Evolutionary conservation across 1,140 invertebrate species (phyloP), one percentile per base, ranked within the genome.

Genomic region (Saccostrea cuccullata): DNA sequence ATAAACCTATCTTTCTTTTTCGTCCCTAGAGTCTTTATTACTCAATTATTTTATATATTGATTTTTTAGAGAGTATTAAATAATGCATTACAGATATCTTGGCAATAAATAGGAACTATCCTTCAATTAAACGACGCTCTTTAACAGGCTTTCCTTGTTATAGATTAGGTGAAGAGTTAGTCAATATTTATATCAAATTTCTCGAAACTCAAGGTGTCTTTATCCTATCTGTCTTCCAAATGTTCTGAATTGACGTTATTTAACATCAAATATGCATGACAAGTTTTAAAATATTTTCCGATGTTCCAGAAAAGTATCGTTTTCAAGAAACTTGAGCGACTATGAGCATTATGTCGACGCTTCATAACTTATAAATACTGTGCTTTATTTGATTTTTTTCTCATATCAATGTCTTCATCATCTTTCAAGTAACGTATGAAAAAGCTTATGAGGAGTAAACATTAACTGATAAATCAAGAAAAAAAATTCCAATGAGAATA

Each of bases 31-130:
- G 84, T 82, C 86, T 55, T 30, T 83, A 87, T 87, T 89, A 87
- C 84, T 87, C 89, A 89, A 89, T 89, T 86, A 89, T 87, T 83
- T 85, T 55, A 84, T 58, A 86, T 55, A 64, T 89, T 64, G 86
- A 89, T 89, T 77, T 77, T 77, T 77, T 77, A 26, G 70, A 77
- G 70, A 77, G 70, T 77, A 77, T 77, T 77, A 77, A 77, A 77
- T 77, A 77, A 77, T 77, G 70, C 70, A 77, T 77, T 77, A 77
- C 70, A 26, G 70, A 77, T 77, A 77, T 77, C 70, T 77, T 77
- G 70, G 70, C 70, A 77, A 77, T 77, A 77, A 77, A 77, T 77
- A 77, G 70, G 70, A 77, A 77, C 23, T 30, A 77, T 77, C 70
- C 70, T 77, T 77, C 70, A 77, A 77, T 77, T 77, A 77, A 77